Conservation (phyloP, 2,797 vertebrate species). For the Gymnothorax javanicus region DNA sequence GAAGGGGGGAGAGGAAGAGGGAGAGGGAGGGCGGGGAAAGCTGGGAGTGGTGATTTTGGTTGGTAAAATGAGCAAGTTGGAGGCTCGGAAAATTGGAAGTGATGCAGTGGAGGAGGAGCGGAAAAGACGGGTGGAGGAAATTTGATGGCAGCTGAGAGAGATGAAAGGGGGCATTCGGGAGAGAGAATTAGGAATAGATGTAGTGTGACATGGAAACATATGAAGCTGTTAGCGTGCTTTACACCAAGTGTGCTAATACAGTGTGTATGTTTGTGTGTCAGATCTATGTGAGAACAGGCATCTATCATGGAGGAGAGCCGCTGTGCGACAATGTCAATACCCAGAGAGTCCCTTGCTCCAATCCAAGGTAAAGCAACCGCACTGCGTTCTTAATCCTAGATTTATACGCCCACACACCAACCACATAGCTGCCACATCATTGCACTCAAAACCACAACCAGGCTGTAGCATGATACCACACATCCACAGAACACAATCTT, state of each 20-base stretch:
- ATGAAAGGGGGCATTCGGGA: neutral
- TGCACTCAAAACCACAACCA: neutral
- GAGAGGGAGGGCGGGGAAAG: neutral
- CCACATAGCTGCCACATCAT: neutral
- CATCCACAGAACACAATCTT: neutral
- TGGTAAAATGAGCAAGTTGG: neutral
- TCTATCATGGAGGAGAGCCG: constrained; percentile 67
- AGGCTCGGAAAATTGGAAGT: neutral
- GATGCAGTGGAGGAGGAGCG: neutral
- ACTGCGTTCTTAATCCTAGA: neutral
- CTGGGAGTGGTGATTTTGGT: neutral
- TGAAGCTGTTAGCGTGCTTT: neutral
- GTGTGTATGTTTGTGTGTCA: constrained; percentile 45
- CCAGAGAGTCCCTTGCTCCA: constrained; percentile 64
- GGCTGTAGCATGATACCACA: neutral
- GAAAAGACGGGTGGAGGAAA: neutral
- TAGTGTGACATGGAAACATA: neutral
- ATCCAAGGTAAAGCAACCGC: constrained; percentile 56
- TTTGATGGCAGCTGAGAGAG: neutral
- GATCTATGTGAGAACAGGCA: constrained; percentile 68
- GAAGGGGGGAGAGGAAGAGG: too few species aligned
- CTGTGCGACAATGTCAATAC: constrained; percentile 68
- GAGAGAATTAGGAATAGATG: neutral
- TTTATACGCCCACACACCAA: neutral
- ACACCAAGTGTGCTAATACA: neutral